Evolutionary conservation across 1,140 invertebrate genomes (phyloP), one percentile per base, ranked within the genome.

Genomic region (Centruroides vittatus): DNA sequence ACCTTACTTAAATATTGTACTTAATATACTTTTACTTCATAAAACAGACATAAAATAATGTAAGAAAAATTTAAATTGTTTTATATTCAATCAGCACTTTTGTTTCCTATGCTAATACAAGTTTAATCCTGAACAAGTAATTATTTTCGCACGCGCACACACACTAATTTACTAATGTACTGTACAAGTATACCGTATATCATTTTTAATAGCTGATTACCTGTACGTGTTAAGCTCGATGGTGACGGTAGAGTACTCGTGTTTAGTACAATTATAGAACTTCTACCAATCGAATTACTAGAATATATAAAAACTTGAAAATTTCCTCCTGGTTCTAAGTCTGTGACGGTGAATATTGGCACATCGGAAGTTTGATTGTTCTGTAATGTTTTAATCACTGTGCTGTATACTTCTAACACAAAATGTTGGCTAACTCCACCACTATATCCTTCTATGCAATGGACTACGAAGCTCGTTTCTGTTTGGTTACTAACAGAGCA

Each of bases 401-500:
- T 73, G 7, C 69, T 78, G 46, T 82, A 81, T 2, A 88, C 86
- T 72, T 92, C 88, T 55, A 92, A 73, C 47, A 86, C 75, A 73
- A 91, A 93, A 54, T 82, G 80, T 72, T 93, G 89, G 35, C 80
- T 78, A 12, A 93, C 75, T 0, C 89, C 89, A 6, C 89, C 89
- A 67, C 92, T 87, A 72, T 90, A 91, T 10, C 86, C 86, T 73
- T 89, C 86, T 0, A 80, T 76, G 70, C 86, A 90, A 63, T 86
- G 82, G 13, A 90, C 82, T 66, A 84, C 80, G 56, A 89, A 73
- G 0, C 86, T 85, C 67, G 90, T 86, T 61, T 84, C 81, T 55
- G 88, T 92, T 70, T 89, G 86, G 73, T 93, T 93, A 55, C 84
- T 80, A n/a, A 92, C 80, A 0, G 88, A 88, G 75, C 89, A 93